Conservation (phyloP, 2,888 invertebrate species). For the Platerodrilus igneus region DNA sequence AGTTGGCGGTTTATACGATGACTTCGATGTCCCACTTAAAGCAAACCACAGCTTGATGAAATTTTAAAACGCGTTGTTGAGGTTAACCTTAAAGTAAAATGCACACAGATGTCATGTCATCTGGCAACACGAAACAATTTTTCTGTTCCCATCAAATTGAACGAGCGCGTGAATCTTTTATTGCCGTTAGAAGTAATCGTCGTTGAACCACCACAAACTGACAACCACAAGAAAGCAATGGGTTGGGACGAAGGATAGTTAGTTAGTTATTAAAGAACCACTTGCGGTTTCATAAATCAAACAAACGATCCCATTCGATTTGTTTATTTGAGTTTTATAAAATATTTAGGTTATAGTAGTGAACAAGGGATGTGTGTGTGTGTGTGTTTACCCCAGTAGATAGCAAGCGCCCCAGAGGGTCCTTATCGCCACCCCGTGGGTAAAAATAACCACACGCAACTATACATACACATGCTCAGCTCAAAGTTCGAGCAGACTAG, state of each 20-base stretch:
- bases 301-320: constrained; percentile 38
- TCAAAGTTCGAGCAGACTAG: no score
- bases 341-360: constrained; percentile 38
- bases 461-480: constrained; percentile 26
- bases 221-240: constrained; percentile 41
- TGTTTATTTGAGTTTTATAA: constrained; percentile 42
- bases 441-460: constrained; percentile 37
- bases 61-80: no score
- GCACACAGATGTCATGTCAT: constrained; percentile 16
- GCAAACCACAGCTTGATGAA: no score
- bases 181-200: constrained; percentile 33
- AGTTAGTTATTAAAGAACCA: constrained; percentile 41
- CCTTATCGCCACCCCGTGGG: constrained; percentile 31
- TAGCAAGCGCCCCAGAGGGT: constrained; percentile 29
- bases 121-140: constrained; percentile 18
- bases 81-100: constrained; percentile 6
- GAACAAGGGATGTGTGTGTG: no score
- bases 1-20: no score
- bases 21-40: no score
- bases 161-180: constrained; percentile 37
- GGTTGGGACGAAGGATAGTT: no score
- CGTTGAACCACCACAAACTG: constrained; percentile 25
- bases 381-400: constrained; percentile 25
- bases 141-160: constrained; percentile 27
- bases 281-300: constrained; percentile 44